Evolutionary conservation across 2,888 invertebrate species (phyloP).

Genomic region (Cloeon dipterum): DNA sequence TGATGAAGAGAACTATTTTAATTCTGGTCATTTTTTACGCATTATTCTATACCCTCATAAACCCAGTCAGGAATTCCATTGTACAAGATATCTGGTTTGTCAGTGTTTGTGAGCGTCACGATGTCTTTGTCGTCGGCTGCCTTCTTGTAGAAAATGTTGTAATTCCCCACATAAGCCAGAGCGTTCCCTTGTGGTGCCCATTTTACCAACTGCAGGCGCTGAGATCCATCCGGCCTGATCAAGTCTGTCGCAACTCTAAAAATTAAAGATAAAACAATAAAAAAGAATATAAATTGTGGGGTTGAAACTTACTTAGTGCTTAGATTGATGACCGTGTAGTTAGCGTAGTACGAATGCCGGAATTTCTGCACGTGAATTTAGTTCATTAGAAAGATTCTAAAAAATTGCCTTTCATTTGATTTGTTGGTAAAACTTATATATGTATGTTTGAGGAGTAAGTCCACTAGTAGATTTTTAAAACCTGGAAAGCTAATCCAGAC

Average conservation of each 20-base stretch:
- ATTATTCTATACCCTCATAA: constrained; percentile 61
- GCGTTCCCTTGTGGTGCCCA: constrained; percentile 56
- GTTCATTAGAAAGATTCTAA: too few relatives aligned
- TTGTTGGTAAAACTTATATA: too few relatives aligned
- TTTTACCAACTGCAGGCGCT: constrained; percentile 39
- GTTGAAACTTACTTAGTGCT: constrained; percentile 22
- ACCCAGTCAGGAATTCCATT: constrained; percentile 90
- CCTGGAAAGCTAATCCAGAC: too few relatives aligned
- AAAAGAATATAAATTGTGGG: too few relatives aligned
- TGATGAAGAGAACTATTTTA: constrained; percentile 20
- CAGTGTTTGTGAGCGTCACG: constrained; percentile 31
- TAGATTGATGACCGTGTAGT: constrained; percentile 44
- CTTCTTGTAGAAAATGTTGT: constrained; percentile 53
- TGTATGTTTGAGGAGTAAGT: too few relatives aligned
- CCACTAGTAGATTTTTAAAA: too few relatives aligned
- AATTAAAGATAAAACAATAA: not conserved
- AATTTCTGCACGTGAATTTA: constrained; percentile 48
- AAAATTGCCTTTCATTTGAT: too few relatives aligned
- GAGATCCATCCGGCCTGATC: constrained; percentile 1
- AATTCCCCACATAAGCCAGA: constrained; percentile 43
- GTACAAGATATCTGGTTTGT: constrained; percentile 35
- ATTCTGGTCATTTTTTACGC: too few relatives aligned
- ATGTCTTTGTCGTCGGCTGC: constrained; percentile 16
- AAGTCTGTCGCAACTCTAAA: constrained; percentile 7
- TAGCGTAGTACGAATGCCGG: constrained; percentile 54